These are phyloP conservation scores for Montipora capricornis DNA, from an alignment of 64 coral and sea anemone species.

Conservation along the genomic window DNA sequence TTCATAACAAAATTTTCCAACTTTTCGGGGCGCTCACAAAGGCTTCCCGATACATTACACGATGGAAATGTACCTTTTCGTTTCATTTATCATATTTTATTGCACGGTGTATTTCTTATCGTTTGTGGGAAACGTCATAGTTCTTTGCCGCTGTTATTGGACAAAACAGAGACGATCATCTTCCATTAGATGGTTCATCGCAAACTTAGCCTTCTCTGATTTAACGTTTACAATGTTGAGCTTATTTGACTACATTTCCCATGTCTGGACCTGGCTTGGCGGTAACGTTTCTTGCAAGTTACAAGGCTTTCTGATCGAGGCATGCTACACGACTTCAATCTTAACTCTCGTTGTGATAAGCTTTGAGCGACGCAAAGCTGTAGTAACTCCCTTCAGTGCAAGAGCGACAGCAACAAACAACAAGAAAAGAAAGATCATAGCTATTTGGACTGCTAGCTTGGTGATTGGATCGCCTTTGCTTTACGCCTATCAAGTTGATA, in stretches of 20 bases:
- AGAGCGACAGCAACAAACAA: not conserved
- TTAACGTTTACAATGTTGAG: constrained; percentile 45
- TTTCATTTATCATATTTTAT: no score
- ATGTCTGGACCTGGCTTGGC: constrained; percentile 53
- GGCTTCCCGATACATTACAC: no score
- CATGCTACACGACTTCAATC: constrained; percentile 52
- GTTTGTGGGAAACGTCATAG: constrained; percentile 32
- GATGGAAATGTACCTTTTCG: no score
- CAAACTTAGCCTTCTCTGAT: constrained; percentile 60
- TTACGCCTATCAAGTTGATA: constrained; percentile 20
- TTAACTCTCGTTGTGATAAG: constrained; percentile 52
- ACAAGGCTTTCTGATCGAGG: constrained; percentile 50
- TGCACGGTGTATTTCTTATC: not conserved
- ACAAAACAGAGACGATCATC: not conserved
- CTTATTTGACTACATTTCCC: constrained; percentile 10
- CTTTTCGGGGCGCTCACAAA: no score
- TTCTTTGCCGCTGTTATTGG: constrained; percentile 22
- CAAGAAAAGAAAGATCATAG: not conserved
- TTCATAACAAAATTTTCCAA: no score
- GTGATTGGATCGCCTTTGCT: constrained; percentile 37
- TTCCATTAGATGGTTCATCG: constrained; percentile 44
- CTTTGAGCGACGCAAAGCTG: constrained; percentile 20
- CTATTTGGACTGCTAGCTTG: constrained; percentile 4
- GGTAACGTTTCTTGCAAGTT: constrained; percentile 50
- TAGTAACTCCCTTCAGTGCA: not conserved